These are phyloP conservation scores for Minunthozetes semirufus DNA, from an alignment of 2,888 invertebrate genomes.

Conservation along the genomic window DNA sequence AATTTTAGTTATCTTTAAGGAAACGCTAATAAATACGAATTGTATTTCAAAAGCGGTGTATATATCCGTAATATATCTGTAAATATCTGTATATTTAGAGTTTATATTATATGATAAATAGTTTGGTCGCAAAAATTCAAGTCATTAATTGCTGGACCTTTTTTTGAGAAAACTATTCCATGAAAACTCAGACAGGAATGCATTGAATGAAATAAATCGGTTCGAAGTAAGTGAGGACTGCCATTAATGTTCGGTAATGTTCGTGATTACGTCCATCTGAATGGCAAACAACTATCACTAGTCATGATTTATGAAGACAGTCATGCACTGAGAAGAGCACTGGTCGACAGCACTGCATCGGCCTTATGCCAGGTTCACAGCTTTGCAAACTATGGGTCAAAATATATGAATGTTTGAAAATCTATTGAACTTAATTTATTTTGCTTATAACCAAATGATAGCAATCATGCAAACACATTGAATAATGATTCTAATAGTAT, in stretches of 20 bases:
- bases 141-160: not conserved
- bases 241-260: not conserved
- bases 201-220: not conserved
- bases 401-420: not conserved
- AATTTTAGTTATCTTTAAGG: not conserved
- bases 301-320: slow-evolving; percentile 19
- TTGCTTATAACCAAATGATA: not conserved
- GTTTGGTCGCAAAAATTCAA: not conserved
- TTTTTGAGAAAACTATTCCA: not conserved
- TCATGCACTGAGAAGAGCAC: not conserved
- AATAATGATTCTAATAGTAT: not conserved
- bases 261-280: slow-evolving; percentile 10
- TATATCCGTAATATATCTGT: too few relatives aligned
- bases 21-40: not conserved
- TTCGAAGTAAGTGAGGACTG: not conserved
- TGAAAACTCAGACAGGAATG: not conserved
- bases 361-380: slow-evolving; percentile 2
- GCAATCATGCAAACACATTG: not conserved
- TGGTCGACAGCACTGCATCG: not conserved
- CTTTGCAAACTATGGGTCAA: not conserved
- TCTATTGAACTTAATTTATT: not conserved
- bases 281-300: slow-evolving; percentile 13
- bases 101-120: slow-evolving; percentile 10
- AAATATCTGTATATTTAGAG: not conserved
- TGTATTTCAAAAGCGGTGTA: not conserved